Evolutionary conservation across 2,888 invertebrate species (phyloP).

Genomic region (Lottia gigantea): DNA sequence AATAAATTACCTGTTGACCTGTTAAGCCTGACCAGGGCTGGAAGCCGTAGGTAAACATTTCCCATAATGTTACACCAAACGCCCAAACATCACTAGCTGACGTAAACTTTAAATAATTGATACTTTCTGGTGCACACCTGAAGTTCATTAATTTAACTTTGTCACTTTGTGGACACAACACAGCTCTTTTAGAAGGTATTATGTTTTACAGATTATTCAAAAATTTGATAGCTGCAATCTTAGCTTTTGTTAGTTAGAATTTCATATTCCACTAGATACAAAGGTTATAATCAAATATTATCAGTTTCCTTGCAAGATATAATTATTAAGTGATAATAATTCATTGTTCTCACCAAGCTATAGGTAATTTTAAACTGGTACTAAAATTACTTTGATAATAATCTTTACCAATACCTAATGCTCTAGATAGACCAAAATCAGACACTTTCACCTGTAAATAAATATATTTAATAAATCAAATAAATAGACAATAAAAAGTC

Average conservation of each 20-base stretch:
- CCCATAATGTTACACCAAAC: conserved; percentile 98
- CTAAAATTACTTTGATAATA: conserved; percentile 99
- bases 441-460: conserved; percentile 85
- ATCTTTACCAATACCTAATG: conserved; percentile 96
- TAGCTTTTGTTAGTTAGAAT: no score
- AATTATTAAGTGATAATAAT: no score
- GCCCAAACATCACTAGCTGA: conserved; percentile 98
- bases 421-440: conserved; percentile 95
- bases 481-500: no score
- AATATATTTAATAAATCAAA: not conserved
- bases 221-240: no score
- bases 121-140: conserved; percentile 97
- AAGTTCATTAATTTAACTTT: not conserved
- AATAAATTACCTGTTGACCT: conserved; percentile 58
- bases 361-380: conserved; percentile 95
- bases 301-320: no score
- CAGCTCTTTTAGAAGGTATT: no score
- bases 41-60: conserved; percentile 98
- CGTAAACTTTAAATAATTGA: conserved; percentile 94
- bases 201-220: no score
- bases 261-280: no score
- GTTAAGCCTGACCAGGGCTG: conserved; percentile 84
- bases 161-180: no score
- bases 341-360: conserved; percentile 82
- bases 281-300: no score